Base-by-base conservation (phyloP, 2,113 vertebrate genomes). In the Piaya cayana region DNA sequence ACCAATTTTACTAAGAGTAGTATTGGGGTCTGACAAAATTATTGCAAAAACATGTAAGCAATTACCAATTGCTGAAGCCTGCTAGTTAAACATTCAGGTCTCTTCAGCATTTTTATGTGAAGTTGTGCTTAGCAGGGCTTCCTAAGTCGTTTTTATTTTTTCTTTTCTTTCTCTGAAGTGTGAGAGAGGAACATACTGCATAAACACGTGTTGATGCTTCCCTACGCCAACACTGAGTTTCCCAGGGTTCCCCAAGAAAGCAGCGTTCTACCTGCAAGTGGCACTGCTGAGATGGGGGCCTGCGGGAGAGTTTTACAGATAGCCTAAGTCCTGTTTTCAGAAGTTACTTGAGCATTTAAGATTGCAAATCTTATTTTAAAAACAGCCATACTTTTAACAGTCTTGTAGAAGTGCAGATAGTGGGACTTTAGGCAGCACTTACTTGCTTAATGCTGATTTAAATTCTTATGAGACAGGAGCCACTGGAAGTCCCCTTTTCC, bases 301-400 rank as follows among this genome's bases (percentile, higher is more conserved):
- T 65, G 0, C 3, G 29, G 85, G 75, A 63, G n/a, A 10, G 4
- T 29, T 62, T 64, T 88, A 60, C 79, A 37, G 71, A 83, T 86
- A 85, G 82, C 92, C 68, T 0, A 16, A 27, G 47, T 60, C 88
- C 60, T 90, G 11, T 60, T 82, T 93, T 71, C 76, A 68, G 52
- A 53, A 95, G 68, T 94, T 88, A 42, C 75, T 90, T 37, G 49
- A 86, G 89, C 84, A 29, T 72, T 91, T 86, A 82, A 76, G 89
- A 81, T 81, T 80, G 56, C 64, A 91, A 39, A 94, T 93, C 52
- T 78, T 64, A 78, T 71, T 94, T 91, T 88, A 84, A 76, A 2
- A 88, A 6, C 67, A 68, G 86, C 45, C 29, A 1, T 56, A n/a
- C 89, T 95, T 87, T 43, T 87, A 85, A 71, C 93, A 69, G 81